phyloP scores from a whole-genome alignment of 2,113 vertebrate species.

The Heterochromis multidens region DNA sequence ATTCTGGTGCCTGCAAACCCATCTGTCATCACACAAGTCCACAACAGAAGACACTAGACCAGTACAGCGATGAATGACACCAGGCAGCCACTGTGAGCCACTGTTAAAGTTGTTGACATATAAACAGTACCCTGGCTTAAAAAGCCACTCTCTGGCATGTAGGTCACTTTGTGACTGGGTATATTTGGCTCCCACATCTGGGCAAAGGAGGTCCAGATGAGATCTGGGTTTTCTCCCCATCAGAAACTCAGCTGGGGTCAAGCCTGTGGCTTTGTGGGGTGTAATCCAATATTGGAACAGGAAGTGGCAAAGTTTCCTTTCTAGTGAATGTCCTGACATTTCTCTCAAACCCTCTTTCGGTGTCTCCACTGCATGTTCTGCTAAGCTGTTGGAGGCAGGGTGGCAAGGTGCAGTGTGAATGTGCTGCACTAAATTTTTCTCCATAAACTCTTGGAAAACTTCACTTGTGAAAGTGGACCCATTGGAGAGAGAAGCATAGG shows the following conservation, averaged over 20 bases:
- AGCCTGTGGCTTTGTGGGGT: background rate
- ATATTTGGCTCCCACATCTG: background rate
- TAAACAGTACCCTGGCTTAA: background rate
- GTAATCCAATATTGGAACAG: background rate
- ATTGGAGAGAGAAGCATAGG: no score
- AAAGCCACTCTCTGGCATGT: background rate
- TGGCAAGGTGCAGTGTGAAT: no score
- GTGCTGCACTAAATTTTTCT: no score
- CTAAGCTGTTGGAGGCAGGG: background rate
- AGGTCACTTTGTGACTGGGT: background rate
- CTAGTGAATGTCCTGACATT: background rate
- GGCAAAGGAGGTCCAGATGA: background rate
- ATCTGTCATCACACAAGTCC: no score
- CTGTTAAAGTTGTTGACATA: background rate
- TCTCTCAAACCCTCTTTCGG: background rate
- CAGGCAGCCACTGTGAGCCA: no score
- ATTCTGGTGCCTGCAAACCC: no score
- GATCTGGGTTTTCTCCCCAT: no score
- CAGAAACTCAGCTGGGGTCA: background rate
- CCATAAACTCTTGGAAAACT: no score
- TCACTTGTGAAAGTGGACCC: no score
- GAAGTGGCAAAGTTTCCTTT: background rate
- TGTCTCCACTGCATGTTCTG: background rate
- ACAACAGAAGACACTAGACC: background rate
- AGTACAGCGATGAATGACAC: no score